Base-by-base conservation (phyloP, 2,888 invertebrate genomes). In the Rhaphigaster nebulosa region DNA sequence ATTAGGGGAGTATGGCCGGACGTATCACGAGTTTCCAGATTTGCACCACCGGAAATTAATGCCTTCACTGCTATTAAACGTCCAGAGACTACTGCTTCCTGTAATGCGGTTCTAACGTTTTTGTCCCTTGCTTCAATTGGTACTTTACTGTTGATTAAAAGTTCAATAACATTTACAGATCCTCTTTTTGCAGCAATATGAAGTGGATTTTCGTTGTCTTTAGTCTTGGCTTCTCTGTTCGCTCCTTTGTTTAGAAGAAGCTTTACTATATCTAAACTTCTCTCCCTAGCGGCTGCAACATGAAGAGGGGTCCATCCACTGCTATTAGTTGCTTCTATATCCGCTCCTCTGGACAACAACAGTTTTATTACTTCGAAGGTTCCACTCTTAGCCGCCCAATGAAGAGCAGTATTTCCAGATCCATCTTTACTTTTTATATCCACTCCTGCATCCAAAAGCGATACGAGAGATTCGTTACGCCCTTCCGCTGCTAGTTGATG, bases 341-440 rank as follows among this genome's bases (percentile, higher is more conserved):
- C 95, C 23, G 96, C 96, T 65, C 96, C 96, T 93, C 95, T 94
- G 88, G 94, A 94, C 91, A 96, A 92, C 70, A 96, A 93, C 76
- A 95, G 93, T 38, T 94, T 93, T 0, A 95, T 95, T 87, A 95
- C 94, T 89, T 95, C 94, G 56, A 94, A 93, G 92, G 95, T 95
- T 38, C 95, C 95, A 91, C 95, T 93, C 93, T 95, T 96, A 90
- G 95, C 95, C 34, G 96, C 96, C 96, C 96, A 96, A 93, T 96
- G 96, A 54, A 96, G 93, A 54, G 96, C 95, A 91, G 96, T 96
- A 96, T 96, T 96, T 26, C 70, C 70, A 34, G 23, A 34, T 23
- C 23, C 70, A 6, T 76, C 70, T 76, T 34, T 76, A 76, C 70
- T 76, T 38, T 76, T 6, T 76, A 76, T 76, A 38, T 76, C 38